Percentiles rank a stretch among this genome's conserved stretches.
Evolutionary conservation across 2,888 invertebrate species (phyloP).

Genomic region (Pachymerium ferrugineum): DNA sequence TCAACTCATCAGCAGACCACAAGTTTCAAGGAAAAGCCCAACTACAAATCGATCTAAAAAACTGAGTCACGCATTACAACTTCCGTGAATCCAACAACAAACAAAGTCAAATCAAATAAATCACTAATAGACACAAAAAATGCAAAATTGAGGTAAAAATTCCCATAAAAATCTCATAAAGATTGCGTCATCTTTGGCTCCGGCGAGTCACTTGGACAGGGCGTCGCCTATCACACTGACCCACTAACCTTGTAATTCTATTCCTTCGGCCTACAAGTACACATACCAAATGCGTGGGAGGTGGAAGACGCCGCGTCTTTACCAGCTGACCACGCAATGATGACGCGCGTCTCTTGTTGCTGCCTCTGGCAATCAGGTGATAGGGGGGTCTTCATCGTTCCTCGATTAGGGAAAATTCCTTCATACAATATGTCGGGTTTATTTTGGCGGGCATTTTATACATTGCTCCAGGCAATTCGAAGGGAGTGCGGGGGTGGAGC

Average conservation of each 20-base stretch:
- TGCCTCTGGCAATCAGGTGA: not conserved
- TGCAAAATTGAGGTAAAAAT: not conserved
- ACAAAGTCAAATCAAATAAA: constrained; percentile 7
- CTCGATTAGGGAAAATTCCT: not conserved
- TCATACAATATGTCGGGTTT: not conserved
- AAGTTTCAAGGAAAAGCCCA: constrained; percentile 24
- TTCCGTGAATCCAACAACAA: constrained; percentile 27
- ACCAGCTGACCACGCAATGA: constrained; percentile 19
- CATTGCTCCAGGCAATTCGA: constrained; percentile 18
- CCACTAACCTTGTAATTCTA: constrained; percentile 9
- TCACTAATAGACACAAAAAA: not conserved
- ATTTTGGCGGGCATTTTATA: constrained; percentile 27
- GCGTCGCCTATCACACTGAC: constrained; percentile 15
- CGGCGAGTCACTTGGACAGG: too few relatives aligned
- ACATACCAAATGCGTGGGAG: constrained; percentile 6
- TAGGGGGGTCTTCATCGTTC: constrained; percentile 11
- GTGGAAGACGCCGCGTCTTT: not conserved
- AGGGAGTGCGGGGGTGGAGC: constrained; percentile 22
- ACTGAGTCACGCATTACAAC: constrained; percentile 23
- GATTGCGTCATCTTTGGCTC: too few relatives aligned
- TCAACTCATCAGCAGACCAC: constrained; percentile 23
- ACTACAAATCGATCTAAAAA: constrained; percentile 3
- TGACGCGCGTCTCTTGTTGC: constrained; percentile 2
- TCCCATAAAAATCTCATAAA: not conserved
- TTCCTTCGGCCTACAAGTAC: not conserved